phyloP scores from a whole-genome alignment of 2,888 invertebrate species.

The Tetranychus truncatus region DNA sequence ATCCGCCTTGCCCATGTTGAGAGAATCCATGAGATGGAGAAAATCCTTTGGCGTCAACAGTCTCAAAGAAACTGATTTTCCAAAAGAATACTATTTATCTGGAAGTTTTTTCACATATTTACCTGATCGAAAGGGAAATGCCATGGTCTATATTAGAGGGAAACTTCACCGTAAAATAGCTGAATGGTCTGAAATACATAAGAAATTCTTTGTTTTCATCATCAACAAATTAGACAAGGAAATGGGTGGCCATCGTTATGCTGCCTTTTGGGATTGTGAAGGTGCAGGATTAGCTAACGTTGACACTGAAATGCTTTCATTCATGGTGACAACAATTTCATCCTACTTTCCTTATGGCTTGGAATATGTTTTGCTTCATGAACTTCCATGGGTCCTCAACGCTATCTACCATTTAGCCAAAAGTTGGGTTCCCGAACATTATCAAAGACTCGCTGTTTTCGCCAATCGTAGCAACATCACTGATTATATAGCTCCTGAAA shows the following conservation, averaged over 20 bases:
- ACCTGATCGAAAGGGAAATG: slow-evolving; percentile 4
- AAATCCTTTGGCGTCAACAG: slow-evolving; percentile 12
- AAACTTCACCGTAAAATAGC: slow-evolving; percentile 10
- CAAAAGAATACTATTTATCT: slow-evolving; percentile 7
- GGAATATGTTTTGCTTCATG: slow-evolving; percentile 10
- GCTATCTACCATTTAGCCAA: slow-evolving; percentile 15
- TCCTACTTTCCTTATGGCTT: slow-evolving; percentile 15
- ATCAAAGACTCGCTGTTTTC: slow-evolving; percentile 7
- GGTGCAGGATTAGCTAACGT: slow-evolving; percentile 14
- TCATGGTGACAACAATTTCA: slow-evolving; percentile 11
- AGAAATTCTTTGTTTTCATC: slow-evolving; percentile 18
- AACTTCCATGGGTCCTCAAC: neutral
- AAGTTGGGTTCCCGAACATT: slow-evolving; percentile 7
- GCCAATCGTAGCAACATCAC: slow-evolving; percentile 9
- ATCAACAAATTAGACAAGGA: slow-evolving; percentile 15
- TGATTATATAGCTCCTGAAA: slow-evolving; percentile 11
- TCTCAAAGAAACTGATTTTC: slow-evolving; percentile 10
- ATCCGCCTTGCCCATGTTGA: slow-evolving; percentile 14
- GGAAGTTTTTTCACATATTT: slow-evolving; percentile 9
- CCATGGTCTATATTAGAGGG: slow-evolving; percentile 10
- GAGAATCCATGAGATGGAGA: slow-evolving; percentile 15
- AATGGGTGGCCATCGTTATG: slow-evolving; percentile 12
- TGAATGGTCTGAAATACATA: slow-evolving; percentile 12
- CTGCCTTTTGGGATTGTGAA: slow-evolving; percentile 11
- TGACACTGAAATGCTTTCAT: slow-evolving; percentile 11